These are phyloP conservation scores for Verasper variegatus DNA, from an alignment of 2,113 vertebrate species.

Conservation along the genomic window DNA sequence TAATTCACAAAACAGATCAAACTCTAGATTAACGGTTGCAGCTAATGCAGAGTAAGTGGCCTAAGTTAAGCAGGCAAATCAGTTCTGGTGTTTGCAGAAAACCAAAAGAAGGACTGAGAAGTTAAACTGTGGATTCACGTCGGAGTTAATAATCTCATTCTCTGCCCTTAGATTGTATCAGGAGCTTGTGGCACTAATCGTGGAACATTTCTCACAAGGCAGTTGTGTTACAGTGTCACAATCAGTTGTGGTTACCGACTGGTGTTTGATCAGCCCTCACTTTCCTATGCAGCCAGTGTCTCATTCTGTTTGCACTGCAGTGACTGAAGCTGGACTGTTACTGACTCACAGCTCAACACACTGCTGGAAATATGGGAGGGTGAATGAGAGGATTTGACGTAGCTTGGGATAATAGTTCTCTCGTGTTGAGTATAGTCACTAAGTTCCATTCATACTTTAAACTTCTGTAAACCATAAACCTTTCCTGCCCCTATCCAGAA, in stretches of 20 bases:
- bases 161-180: neutral
- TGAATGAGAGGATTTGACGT: neutral
- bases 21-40: neutral
- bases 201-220: neutral
- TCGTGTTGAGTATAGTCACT: neutral
- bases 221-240: neutral
- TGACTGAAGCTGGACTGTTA: neutral
- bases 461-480: no score
- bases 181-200: neutral
- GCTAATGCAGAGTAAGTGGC: neutral
- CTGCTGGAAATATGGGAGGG: neutral
- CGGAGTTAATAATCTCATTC: neutral
- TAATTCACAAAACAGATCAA: neutral
- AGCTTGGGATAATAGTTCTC: neutral
- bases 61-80: neutral
- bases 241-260: slow-evolving; percentile 7
- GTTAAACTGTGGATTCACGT: neutral
- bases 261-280: slow-evolving; percentile 20
- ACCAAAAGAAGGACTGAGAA: no score
- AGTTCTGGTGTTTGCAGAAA: neutral
- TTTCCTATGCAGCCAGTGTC: slow-evolving; percentile 23
- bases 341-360: neutral
- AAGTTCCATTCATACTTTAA: neutral
- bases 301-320: neutral
- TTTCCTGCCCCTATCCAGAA: no score